These are phyloP conservation scores for Tachina fera DNA, from an alignment of 2,888 invertebrate species.

Conservation along the genomic window DNA sequence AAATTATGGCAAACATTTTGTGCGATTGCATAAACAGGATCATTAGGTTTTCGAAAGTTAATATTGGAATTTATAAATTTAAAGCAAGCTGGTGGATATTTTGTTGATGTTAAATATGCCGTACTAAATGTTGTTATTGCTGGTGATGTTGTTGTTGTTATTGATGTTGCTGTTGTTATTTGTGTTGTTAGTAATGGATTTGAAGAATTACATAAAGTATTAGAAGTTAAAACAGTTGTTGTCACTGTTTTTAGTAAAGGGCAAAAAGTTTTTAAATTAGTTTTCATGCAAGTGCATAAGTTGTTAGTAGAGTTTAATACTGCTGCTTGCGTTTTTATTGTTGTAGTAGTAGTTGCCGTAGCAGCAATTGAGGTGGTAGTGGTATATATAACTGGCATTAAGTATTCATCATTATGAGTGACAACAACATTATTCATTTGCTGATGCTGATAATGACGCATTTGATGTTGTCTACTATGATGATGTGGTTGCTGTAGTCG, in stretches of 20 bases:
- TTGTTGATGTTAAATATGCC: slow-evolving; percentile 50
- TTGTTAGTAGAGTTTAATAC: slow-evolving; percentile 47
- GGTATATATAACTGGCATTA: slow-evolving; percentile 67
- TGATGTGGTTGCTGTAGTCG: slow-evolving; percentile 59
- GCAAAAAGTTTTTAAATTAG: slow-evolving; percentile 53
- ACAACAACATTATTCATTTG: slow-evolving; percentile 60
- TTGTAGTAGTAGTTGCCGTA: slow-evolving; percentile 70
- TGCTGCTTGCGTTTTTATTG: slow-evolving; percentile 46
- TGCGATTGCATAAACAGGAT: slow-evolving; percentile 82
- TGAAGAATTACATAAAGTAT: slow-evolving; percentile 65
- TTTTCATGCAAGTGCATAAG: slow-evolving; percentile 60
- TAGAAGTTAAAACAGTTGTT: slow-evolving; percentile 64
- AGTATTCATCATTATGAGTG: slow-evolving; percentile 59
- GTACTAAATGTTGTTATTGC: slow-evolving; percentile 38
- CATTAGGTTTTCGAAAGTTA: slow-evolving; percentile 74
- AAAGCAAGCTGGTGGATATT: slow-evolving; percentile 53
- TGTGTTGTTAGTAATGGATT: slow-evolving; percentile 61
- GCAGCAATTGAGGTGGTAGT: slow-evolving; percentile 63
- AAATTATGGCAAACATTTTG: slow-evolving; percentile 79
- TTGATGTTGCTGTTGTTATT: slow-evolving; percentile 30
- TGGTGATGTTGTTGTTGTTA: slow-evolving; percentile 37
- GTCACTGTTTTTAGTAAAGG: slow-evolving; percentile 47
- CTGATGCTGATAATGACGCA: slow-evolving; percentile 72
- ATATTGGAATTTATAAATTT: slow-evolving; percentile 71
- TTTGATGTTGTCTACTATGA: slow-evolving; percentile 62